Evolutionary conservation across 2,797 vertebrate genomes (phyloP), one percentile per base, ranked within the genome.

Genomic region (Chaetodon trifasciatus): DNA sequence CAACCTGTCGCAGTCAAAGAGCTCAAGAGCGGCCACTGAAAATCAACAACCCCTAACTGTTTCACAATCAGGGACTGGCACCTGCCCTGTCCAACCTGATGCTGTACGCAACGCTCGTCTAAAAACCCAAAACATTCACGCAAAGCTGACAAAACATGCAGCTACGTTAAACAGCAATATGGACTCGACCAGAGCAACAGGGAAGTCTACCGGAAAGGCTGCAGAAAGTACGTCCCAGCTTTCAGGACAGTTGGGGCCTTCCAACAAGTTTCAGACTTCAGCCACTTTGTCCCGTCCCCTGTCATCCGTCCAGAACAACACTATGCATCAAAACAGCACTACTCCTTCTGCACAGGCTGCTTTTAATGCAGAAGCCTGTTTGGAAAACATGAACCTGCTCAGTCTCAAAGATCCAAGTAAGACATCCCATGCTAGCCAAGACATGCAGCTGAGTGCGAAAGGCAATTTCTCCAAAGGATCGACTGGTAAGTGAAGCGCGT

Each of bases 1-100:
- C 84, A 95, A 89, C 68, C 69, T 95, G 1, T 91, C 94, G 1
- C 88, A 94, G 60, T 81, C 91, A 7, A 94, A 78, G 81, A 81
- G 39, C 39, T 81, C 60, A 47, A 90, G 75, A 87, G 16, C 21
- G 0, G 39, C 74, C 17, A 37, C 40, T 28, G 74, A 71, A 78
- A 79, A 64, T 62, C 78, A 77, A 11, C 86, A 67, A 35, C 49
- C 63, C 40, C 23, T 35, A 8, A 61, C 37, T 17, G 40, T 49
- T 53, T 15, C 71, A 46, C 74, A 76, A 3, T 61, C 76, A 70
- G 84, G 55, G 49, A 61, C 61, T 28, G 62, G 35, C 12, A 28
- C 52, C 72, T 52, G 11, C 16, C 28, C 74, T 65, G 19, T 76
- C 12, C 83, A 42, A 12, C 57, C 70, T 50, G 71, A 40, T n/a